Percentiles rank a stretch among this genome's conserved stretches.
These are phyloP conservation scores for Phoenicopterus ruber DNA, from an alignment of 2,113 vertebrate species.

Conservation along the genomic window DNA sequence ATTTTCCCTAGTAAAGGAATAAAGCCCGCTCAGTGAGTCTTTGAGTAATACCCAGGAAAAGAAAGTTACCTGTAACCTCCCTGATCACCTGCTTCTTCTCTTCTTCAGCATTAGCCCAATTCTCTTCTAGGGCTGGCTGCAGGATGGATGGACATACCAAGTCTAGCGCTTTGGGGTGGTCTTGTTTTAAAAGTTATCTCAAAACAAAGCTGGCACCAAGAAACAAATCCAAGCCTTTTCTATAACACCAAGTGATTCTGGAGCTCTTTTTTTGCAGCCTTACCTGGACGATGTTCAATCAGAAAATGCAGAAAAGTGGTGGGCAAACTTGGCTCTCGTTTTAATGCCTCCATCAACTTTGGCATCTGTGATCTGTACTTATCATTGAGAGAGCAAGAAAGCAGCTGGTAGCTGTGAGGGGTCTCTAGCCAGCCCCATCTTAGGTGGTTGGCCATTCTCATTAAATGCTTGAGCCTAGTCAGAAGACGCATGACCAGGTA, in stretches of 20 bases:
- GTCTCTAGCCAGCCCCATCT: not conserved
- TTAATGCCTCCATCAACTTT: not conserved
- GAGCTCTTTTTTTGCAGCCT: not conserved
- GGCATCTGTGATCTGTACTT: not conserved
- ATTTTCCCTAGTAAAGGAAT: not conserved
- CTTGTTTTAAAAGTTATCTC: not conserved
- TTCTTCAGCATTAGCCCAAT: not conserved
- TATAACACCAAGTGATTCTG: not conserved
- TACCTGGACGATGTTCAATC: accelerated
- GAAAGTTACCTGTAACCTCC: not conserved
- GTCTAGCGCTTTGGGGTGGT: not conserved
- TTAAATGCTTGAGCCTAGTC: not conserved
- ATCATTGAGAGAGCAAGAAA: not conserved
- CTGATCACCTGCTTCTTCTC: not conserved
- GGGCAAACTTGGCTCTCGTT: not conserved
- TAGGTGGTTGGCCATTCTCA: not conserved
- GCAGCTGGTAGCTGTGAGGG: not conserved
- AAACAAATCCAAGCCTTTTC: not conserved
- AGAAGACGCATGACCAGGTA: not conserved
- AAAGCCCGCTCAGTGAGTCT: not conserved
- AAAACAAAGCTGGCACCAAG: not conserved
- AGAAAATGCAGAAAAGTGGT: not conserved
- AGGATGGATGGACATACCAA: not conserved
- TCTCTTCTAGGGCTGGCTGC: not conserved
- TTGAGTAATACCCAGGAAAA: not conserved